Conservation (phyloP, 2,797 vertebrate species). For the Takifugu rubripes region DNA sequence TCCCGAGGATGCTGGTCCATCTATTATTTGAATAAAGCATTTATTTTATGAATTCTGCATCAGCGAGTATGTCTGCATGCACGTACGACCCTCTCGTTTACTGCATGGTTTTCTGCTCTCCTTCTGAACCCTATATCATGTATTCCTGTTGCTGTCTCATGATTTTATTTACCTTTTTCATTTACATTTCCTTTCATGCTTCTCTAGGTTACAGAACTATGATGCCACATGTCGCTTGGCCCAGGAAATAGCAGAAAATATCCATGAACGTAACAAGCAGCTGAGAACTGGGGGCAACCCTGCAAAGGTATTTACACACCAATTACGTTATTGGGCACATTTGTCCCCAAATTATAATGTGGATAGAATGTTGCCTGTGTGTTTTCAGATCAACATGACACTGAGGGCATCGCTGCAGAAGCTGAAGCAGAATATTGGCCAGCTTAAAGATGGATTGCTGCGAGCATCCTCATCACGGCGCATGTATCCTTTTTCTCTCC, state of each 20-base stretch:
- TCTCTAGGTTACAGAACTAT: constrained; percentile 83
- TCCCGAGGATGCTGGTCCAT: too few species aligned
- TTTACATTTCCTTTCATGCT: neutral
- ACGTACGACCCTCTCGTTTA: too few species aligned
- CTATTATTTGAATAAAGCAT: too few species aligned
- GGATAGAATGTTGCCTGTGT: constrained; percentile 1
- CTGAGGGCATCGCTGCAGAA: constrained; percentile 86
- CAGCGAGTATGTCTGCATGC: too few species aligned
- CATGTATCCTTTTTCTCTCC: constrained; percentile 84
- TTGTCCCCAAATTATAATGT: neutral
- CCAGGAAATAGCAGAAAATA: constrained; percentile 91
- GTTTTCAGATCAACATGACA: constrained; percentile 83
- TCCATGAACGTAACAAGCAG: constrained; percentile 86
- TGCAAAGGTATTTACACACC: constrained; percentile 76
- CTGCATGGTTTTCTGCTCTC: too few species aligned
- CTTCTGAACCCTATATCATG: too few species aligned
- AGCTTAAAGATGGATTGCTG: constrained; percentile 85
- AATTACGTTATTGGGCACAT: neutral
- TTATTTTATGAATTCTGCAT: too few species aligned
- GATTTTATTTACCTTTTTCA: neutral
- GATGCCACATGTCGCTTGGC: constrained; percentile 86
- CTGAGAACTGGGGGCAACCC: constrained; percentile 88
- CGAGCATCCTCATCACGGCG: constrained; percentile 81
- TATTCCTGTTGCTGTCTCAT: neutral
- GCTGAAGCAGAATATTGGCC: constrained; percentile 85